phyloP scores from a whole-genome alignment of 2,113 vertebrate genomes.

The Pomatostomus ruficeps region DNA sequence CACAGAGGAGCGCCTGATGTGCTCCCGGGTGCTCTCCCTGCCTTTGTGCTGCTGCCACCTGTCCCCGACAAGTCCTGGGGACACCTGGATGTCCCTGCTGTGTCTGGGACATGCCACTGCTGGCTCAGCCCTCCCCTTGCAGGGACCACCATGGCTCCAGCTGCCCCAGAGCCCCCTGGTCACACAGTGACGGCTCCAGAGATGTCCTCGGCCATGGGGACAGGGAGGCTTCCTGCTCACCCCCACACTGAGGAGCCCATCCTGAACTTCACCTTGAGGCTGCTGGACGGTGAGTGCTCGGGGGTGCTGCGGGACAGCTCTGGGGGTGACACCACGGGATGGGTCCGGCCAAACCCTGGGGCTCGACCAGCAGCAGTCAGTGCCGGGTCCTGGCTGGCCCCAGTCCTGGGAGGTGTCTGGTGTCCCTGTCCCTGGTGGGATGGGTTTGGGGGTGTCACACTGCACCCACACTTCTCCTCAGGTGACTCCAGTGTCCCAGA shows the following conservation, averaged over 20 bases:
- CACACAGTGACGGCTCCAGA: fast-evolving
- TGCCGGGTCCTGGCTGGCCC: background rate
- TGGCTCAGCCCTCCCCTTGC: background rate
- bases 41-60: background rate
- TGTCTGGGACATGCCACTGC: background rate
- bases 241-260: background rate
- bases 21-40: background rate
- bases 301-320: background rate
- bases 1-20: background rate
- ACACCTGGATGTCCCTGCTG: background rate
- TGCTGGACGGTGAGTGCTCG: conserved; percentile 16
- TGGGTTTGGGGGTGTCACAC: no score
- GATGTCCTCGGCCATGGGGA: fast-evolving
- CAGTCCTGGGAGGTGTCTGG: background rate
- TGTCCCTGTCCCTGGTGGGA: background rate
- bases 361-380: background rate
- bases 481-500: background rate
- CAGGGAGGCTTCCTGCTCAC: fast-evolving
- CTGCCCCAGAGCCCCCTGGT: background rate
- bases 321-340: background rate
- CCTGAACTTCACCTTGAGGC: conserved; percentile 14
- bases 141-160: background rate
- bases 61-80: fast-evolving
- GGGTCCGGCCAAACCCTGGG: background rate
- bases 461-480: background rate